Base-by-base conservation (phyloP, 2,797 vertebrate species). In the Tiaroga cobitis region DNA sequence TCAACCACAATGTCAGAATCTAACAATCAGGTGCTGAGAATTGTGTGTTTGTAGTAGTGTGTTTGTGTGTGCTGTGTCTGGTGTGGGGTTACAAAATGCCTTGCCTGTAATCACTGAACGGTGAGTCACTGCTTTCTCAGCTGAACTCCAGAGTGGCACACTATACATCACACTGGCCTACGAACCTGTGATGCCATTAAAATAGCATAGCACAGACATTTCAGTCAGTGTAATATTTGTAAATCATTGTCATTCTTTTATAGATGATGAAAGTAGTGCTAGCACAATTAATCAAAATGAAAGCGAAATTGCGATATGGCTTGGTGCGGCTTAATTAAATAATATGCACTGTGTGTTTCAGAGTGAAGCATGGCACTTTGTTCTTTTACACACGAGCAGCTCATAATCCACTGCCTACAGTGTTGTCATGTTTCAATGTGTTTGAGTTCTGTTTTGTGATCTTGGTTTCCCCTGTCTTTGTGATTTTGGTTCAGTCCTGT, bases 141-240 rank as follows among this genome's bases (percentile, higher is more conserved):
- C 29, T 75, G 70, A 83, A 34, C 15, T 75, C 39, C 18, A 34
- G 34, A 29, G 51, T 21, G 68, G 37, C 54, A 72, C 51, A 16
- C 51, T 70, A 78, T 46, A 68, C 74, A n/a, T 70, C 37, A 70
- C 83, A 70, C 54, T 79, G 39, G 37, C 75, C 67, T 79, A 51
- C 26, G 13, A 83, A 76, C 72, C 81, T 83, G 81, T 75, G 72
- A 78, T 78, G 67, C 79, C 75, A 79, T n/a, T 26, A 79, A 84
- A 61, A 59, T 61, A 15, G 37, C 70, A 21, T 5, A 65, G 18
- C 21, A n/a, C 41, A 74, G 13, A 74, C 41, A 75, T 63, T 63
- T 61, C 69, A 63, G 41, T 37, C 70, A 49, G 32, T 26, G 16
- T 26, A 49, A 43, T 72, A n/a, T 19, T 59, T 43, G 7, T 72